Evolutionary conservation across 2,113 vertebrate genomes (phyloP).

Genomic region (Pholis gunnellus): DNA sequence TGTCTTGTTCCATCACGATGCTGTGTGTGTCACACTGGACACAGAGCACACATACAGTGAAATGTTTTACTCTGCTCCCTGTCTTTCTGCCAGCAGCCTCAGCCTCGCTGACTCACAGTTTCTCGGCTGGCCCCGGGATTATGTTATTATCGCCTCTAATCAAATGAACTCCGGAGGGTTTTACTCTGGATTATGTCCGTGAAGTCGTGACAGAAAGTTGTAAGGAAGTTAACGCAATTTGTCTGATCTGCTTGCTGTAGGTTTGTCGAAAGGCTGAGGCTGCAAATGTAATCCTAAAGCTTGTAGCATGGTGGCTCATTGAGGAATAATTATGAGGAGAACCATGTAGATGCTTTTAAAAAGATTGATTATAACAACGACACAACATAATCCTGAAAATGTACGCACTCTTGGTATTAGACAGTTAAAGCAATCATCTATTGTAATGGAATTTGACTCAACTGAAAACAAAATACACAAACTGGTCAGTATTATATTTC

Average conservation of each 20-base stretch:
- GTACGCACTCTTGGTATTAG: constrained; percentile 7
- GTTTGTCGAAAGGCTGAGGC: background rate
- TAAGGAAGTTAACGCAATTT: constrained; percentile 11
- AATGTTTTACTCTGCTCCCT: constrained; percentile 12
- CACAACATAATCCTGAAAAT: constrained; percentile 14
- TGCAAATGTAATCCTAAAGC: background rate
- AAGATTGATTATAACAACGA: background rate
- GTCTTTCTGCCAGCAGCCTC: constrained; percentile 9
- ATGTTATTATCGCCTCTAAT: constrained; percentile 46
- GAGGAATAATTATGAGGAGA: background rate
- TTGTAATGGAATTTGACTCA: background rate
- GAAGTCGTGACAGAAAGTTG: constrained; percentile 28
- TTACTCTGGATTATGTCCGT: constrained; percentile 45
- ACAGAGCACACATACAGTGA: background rate
- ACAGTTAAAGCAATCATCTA: background rate
- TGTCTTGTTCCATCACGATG: background rate
- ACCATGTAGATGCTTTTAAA: background rate
- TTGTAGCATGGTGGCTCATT: background rate
- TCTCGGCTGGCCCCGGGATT: constrained; percentile 15
- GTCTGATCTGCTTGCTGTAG: constrained; percentile 1
- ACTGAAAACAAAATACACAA: background rate
- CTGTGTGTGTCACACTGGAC: background rate
- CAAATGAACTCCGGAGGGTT: constrained; percentile 24
- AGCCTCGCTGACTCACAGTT: constrained; percentile 50
- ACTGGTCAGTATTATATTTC: background rate